phyloP scores from a whole-genome alignment of 2,113 vertebrate genomes.

The Gallinago undulata region DNA sequence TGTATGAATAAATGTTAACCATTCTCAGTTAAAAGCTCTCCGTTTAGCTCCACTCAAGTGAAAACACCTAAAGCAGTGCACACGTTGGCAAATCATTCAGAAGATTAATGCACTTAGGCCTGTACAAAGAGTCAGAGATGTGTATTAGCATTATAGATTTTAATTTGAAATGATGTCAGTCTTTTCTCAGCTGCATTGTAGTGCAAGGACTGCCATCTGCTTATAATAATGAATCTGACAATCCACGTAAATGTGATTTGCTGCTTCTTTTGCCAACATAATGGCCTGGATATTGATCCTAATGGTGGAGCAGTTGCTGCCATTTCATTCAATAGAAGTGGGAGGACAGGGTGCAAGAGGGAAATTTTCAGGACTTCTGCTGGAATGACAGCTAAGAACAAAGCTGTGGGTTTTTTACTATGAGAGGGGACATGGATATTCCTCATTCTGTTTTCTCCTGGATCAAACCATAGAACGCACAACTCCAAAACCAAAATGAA shows the following conservation, averaged over 20 bases:
- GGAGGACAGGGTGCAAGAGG: constrained; percentile 65
- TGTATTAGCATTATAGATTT: constrained; percentile 97
- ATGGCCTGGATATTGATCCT: constrained; percentile 90
- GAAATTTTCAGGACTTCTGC: constrained; percentile 6
- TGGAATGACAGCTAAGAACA: neutral
- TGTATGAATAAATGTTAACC: constrained; percentile 75
- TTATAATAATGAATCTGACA: constrained; percentile 95
- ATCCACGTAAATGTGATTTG: constrained; percentile 90
- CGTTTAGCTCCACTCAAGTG: constrained; percentile 78
- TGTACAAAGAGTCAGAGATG: constrained; percentile 76
- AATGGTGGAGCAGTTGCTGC: constrained; percentile 80
- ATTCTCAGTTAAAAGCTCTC: constrained; percentile 69
- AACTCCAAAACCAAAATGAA: neutral
- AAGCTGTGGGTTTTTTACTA: neutral
- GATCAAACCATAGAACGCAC: fast-evolving
- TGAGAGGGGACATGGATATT: neutral
- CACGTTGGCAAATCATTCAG: constrained; percentile 71
- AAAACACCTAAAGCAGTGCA: constrained; percentile 67
- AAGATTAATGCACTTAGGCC: constrained; percentile 83
- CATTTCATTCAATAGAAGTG: constrained; percentile 79
- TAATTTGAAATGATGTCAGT: constrained; percentile 95
- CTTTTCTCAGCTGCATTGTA: constrained; percentile 83
- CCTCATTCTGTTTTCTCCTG: neutral
- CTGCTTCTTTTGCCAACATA: constrained; percentile 86
- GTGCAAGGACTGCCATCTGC: constrained; percentile 89